Evolutionary conservation across 2,888 invertebrate species (phyloP).

Genomic region (Chelonus formosanus): DNA sequence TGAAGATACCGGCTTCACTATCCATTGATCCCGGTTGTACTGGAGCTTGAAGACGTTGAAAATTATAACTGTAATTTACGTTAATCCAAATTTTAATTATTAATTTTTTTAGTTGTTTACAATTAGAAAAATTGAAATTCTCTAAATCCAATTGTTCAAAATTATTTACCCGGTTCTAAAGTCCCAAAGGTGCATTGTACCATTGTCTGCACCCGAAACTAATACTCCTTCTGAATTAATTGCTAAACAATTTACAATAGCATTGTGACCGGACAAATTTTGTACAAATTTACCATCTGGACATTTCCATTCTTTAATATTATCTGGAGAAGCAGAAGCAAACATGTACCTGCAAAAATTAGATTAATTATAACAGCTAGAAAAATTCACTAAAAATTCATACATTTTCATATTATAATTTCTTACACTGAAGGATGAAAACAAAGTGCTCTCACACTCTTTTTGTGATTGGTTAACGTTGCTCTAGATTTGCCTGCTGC

Average conservation of each 20-base stretch:
- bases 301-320: constrained; percentile 99
- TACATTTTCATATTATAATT: constrained; percentile 10
- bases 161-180: constrained; percentile 85
- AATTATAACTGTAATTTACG: constrained; percentile 76
- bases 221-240: constrained; percentile 95
- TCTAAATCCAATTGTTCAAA: neutral
- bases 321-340: constrained; percentile 97
- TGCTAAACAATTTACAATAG: constrained; percentile 96
- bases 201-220: constrained; percentile 98
- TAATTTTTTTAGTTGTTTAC: no score
- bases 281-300: constrained; percentile 98
- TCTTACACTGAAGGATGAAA: constrained; percentile 77
- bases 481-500: constrained; percentile 94
- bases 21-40: constrained; percentile 99
- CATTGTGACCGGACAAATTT: constrained; percentile 95
- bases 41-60: constrained; percentile 90
- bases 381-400: constrained; percentile 21
- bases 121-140: no score
- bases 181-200: constrained; percentile 97
- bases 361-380: neutral
- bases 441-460: constrained; percentile 84
- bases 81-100: no score
- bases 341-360: constrained; percentile 76
- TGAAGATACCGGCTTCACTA: constrained; percentile 97
- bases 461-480: constrained; percentile 98